phyloP scores from a whole-genome alignment of 1,140 invertebrate species.

The Whitmania pigra region DNA sequence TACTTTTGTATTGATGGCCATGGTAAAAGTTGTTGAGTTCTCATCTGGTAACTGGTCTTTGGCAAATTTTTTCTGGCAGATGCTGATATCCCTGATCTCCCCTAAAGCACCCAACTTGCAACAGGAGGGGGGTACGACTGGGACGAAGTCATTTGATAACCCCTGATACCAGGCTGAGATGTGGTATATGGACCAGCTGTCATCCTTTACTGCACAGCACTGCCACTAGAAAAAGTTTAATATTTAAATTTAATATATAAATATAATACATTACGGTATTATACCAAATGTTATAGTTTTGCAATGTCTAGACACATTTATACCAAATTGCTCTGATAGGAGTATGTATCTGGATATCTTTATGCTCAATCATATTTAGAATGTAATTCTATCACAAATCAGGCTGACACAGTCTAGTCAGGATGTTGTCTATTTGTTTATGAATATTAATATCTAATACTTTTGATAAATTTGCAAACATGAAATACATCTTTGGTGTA shows the following conservation, averaged over 20 bases:
- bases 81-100: background rate
- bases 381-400: no score
- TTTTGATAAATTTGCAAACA: background rate
- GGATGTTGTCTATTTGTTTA: background rate
- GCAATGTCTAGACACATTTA: background rate
- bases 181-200: slow-evolving; percentile 5
- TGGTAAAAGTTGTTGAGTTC: background rate
- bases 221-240: slow-evolving; percentile 17
- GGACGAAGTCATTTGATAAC: background rate
- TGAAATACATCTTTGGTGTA: background rate
- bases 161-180: slow-evolving; percentile 8
- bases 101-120: background rate
- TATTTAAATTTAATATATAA: no score
- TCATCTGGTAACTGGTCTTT: background rate
- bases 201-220: slow-evolving; percentile 14
- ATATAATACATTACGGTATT: no score
- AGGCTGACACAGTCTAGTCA: background rate
- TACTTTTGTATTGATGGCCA: background rate
- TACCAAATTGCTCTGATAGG: background rate
- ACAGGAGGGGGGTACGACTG: background rate
- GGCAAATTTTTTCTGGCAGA: background rate
- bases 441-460: background rate
- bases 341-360: no score
- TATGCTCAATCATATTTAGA: no score
- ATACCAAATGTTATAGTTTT: background rate